Conservation (phyloP, 2,888 invertebrate species). For the Perizoma flavofasciatum region DNA sequence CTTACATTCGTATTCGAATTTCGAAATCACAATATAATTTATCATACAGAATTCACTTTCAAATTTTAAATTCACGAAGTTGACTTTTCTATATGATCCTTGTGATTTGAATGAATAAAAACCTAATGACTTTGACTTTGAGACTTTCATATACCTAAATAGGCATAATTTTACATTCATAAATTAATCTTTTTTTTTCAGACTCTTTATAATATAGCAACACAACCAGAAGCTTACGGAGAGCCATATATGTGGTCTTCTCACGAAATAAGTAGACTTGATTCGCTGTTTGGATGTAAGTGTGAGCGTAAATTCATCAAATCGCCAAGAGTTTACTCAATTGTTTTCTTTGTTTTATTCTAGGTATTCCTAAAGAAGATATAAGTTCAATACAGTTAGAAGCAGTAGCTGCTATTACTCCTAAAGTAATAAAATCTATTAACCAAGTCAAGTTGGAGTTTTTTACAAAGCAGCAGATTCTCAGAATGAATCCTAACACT, state of each 20-base stretch:
- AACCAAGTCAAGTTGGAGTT: slow-evolving; percentile 62
- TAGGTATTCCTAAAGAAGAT: slow-evolving; percentile 63
- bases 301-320: not conserved
- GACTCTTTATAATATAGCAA: slow-evolving; percentile 69
- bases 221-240: slow-evolving; percentile 64
- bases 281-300: slow-evolving; percentile 64
- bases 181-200: slow-evolving; percentile 45
- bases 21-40: no score
- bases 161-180: not conserved
- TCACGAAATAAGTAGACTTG: slow-evolving; percentile 64
- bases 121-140: no score
- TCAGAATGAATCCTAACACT: slow-evolving; percentile 64
- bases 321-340: no score
- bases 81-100: no score
- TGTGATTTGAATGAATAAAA: no score
- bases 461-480: slow-evolving; percentile 72
- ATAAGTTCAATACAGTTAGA: slow-evolving; percentile 69
- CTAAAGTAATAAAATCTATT: slow-evolving; percentile 61
- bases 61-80: no score
- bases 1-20: no score
- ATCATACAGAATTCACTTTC: no score
- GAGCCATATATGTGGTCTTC: slow-evolving; percentile 73
- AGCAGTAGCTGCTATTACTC: slow-evolving; percentile 64
- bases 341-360: slow-evolving; percentile 5
- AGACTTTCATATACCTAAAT: not conserved